Evolutionary conservation across 2,113 vertebrate species (phyloP).

Genomic region (Etheostoma spectabile): DNA sequence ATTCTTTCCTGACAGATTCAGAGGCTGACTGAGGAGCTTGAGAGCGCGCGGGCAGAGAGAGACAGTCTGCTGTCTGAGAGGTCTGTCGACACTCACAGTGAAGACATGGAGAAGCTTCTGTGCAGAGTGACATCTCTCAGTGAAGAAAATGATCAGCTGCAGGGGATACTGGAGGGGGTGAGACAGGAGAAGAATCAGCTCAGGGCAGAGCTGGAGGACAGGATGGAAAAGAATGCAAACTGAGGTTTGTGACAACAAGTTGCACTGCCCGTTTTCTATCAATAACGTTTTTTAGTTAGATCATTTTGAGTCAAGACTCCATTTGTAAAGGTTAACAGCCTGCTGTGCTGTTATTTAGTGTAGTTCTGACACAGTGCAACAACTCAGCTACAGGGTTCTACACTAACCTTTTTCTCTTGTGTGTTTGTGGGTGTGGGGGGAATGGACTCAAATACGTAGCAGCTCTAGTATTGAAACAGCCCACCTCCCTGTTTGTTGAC

Average conservation of each 20-base stretch:
- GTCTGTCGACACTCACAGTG: fast-evolving
- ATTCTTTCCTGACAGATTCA: conserved; percentile 14
- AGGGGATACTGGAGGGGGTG: conserved; percentile 36
- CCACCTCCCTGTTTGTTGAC: not conserved
- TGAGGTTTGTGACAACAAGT: conserved; percentile 7
- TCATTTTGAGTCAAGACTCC: too few relatives aligned
- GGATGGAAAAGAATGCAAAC: not conserved
- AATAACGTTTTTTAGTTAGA: too few relatives aligned
- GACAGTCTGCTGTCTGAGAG: conserved; percentile 16
- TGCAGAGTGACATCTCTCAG: conserved; percentile 33
- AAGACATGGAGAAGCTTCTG: conserved; percentile 52
- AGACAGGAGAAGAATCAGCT: conserved; percentile 57
- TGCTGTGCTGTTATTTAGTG: too few relatives aligned
- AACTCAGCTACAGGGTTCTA: too few relatives aligned
- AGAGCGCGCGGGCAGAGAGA: conserved; percentile 48
- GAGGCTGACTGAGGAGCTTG: conserved; percentile 40
- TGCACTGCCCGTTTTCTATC: too few relatives aligned
- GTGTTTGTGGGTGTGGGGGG: too few relatives aligned
- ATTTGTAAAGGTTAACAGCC: too few relatives aligned
- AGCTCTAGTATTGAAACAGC: too few relatives aligned
- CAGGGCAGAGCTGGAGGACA: conserved; percentile 18
- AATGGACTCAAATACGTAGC: too few relatives aligned
- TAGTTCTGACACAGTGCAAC: too few relatives aligned
- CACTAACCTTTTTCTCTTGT: too few relatives aligned
- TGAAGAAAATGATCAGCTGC: conserved; percentile 61